These are phyloP conservation scores for Ceratina calcarata DNA, from an alignment of 1,140 invertebrate species.

Conservation along the genomic window DNA sequence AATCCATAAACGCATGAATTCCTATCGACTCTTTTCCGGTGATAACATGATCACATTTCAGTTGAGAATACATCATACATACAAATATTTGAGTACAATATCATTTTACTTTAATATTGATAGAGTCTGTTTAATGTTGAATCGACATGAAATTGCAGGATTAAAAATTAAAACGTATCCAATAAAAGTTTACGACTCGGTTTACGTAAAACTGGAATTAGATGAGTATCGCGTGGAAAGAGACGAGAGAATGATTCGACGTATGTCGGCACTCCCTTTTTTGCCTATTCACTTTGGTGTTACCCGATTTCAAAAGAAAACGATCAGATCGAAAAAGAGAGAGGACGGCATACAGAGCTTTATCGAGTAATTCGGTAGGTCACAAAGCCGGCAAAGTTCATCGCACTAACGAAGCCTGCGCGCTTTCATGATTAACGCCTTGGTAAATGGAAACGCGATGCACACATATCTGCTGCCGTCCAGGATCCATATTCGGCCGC, in stretches of 20 bases:
- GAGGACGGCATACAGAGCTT: neutral
- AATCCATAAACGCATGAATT: constrained; percentile 42
- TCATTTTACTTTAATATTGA: too few species aligned
- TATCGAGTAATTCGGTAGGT: constrained; percentile 41
- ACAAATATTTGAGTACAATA: too few species aligned
- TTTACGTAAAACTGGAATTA: neutral
- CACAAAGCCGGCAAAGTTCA: constrained; percentile 58
- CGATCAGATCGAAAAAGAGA: neutral
- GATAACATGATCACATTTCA: too few species aligned
- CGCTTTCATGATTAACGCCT: constrained; percentile 36
- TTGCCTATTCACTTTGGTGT: neutral
- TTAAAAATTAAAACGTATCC: too few species aligned
- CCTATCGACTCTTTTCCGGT: neutral
- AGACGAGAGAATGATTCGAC: too few species aligned
- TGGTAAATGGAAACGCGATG: constrained; percentile 35
- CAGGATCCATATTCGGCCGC: constrained; percentile 12
- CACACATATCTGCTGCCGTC: neutral
- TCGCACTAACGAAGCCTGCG: constrained; percentile 56
- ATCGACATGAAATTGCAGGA: too few species aligned
- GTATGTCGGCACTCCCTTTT: too few species aligned
- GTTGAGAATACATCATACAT: too few species aligned
- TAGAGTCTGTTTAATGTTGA: too few species aligned
- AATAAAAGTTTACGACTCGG: too few species aligned
- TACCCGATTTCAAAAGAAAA: neutral
- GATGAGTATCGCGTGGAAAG: neutral